A percentile compares a stretch with the other conserved stretches of the same genome.
phyloP scores from a whole-genome alignment of 2,888 invertebrate species.

The Amiota minor region DNA sequence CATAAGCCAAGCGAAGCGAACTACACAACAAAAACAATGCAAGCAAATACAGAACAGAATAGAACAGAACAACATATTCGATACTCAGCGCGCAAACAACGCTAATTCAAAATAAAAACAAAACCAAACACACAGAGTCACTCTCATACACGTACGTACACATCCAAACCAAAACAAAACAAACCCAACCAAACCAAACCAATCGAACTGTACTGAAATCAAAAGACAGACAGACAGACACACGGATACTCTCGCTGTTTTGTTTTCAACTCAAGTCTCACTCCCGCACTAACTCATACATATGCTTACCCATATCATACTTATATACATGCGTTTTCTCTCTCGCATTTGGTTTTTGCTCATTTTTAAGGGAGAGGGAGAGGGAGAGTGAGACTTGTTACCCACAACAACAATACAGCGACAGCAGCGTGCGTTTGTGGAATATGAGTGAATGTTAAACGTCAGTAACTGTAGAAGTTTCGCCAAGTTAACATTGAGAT shows the following conservation, averaged over 20 bases:
- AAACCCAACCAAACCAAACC: too few relatives aligned
- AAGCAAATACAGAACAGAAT: too few relatives aligned
- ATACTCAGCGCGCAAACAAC: constrained; percentile 16
- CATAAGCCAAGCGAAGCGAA: constrained; percentile 22
- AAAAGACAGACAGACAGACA: too few relatives aligned
- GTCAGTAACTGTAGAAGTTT: constrained; percentile 70
- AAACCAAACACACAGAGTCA: neutral
- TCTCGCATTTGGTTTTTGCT: constrained; percentile 1
- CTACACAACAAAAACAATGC: constrained; percentile 16
- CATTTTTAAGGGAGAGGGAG: too few relatives aligned
- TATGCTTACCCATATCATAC: neutral
- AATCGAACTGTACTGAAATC: too few relatives aligned
- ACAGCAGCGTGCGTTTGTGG: constrained; percentile 55
- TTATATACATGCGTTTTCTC: neutral
- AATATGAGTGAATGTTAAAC: constrained; percentile 61
- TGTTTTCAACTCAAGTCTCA: too few relatives aligned
- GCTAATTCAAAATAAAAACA: constrained; percentile 9
- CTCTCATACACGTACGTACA: too few relatives aligned
- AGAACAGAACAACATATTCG: neutral
- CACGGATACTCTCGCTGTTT: too few relatives aligned
- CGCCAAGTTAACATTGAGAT: constrained; percentile 59
- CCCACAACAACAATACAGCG: constrained; percentile 39
- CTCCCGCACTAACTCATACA: neutral
- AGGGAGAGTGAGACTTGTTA: neutral
- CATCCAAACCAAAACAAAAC: too few relatives aligned